Evolutionary conservation across 1,140 invertebrate genomes (phyloP).

Genomic region (Bathynomus jamesi): DNA sequence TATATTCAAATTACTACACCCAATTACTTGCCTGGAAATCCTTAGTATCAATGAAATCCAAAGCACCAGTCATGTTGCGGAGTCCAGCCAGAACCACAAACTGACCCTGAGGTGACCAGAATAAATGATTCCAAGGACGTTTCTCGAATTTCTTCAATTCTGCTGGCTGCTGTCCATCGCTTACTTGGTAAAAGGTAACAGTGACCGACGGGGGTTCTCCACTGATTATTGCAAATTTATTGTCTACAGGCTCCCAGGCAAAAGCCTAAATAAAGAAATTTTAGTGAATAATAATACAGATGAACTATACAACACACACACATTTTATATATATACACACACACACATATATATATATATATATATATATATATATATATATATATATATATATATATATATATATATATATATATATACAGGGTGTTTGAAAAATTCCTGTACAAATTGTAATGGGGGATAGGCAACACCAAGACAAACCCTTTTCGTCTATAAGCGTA

Average conservation of each 20-base stretch:
- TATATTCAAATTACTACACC: no score
- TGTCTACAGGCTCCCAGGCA: conserved; percentile 95
- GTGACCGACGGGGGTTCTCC: conserved; percentile 80
- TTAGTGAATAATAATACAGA: no score
- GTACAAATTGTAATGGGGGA: no score
- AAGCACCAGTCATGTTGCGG: conserved; percentile 70
- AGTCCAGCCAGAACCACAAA: conserved; percentile 87
- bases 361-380: no score
- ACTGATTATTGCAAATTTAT: conserved; percentile 92
- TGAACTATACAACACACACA: background rate
- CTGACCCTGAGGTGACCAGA: conserved; percentile 94
- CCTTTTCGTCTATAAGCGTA: no score
- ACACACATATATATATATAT: background rate
- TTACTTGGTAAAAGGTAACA: conserved; percentile 90
- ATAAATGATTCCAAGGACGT: conserved; percentile 83
- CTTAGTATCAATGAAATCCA: conserved; percentile 88
- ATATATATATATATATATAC: no score
- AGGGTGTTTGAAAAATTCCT: no score
- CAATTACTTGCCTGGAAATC: conserved; percentile 38
- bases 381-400: no score
- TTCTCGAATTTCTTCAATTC: conserved; percentile 84
- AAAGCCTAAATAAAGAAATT: conserved; percentile 65
- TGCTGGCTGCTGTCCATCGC: conserved; percentile 73
- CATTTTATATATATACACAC: no score
- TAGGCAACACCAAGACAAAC: no score